phyloP scores from a whole-genome alignment of 1,140 invertebrate genomes.

The Heliconius eleuchia region DNA sequence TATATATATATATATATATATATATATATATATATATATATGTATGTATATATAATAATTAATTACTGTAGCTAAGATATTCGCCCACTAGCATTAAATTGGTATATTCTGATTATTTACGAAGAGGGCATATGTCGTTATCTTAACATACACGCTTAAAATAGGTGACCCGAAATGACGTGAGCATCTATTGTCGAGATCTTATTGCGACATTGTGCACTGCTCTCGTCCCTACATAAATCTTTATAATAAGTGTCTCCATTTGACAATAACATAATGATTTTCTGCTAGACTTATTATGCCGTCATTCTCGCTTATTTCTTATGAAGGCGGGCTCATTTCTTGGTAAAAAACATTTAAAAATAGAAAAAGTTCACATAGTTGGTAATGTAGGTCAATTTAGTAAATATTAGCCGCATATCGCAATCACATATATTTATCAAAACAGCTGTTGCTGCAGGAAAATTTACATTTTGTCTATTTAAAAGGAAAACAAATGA shows the following conservation, averaged over 20 bases:
- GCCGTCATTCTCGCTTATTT: neutral
- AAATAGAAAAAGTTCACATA: neutral
- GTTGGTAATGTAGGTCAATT: neutral
- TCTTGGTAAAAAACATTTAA: neutral
- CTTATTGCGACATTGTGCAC: slow-evolving; percentile 37
- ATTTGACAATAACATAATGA: neutral
- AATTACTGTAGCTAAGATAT: neutral
- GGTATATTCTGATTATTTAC: slow-evolving; percentile 24
- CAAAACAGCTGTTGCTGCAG: neutral
- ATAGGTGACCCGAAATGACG: slow-evolving; percentile 47
- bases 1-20: too few species aligned
- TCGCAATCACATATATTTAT: neutral
- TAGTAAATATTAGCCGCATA: neutral
- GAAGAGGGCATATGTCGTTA: slow-evolving; percentile 27
- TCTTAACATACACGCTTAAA: slow-evolving; percentile 41
- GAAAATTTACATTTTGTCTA: neutral
- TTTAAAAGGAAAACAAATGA: neutral
- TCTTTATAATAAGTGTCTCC: neutral
- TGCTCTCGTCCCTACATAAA: slow-evolving; percentile 2
- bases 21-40: too few species aligned
- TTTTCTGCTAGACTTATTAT: neutral
- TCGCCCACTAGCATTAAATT: slow-evolving; percentile 39
- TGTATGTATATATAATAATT: too few species aligned
- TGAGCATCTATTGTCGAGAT: slow-evolving; percentile 45
- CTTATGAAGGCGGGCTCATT: too few species aligned